Conservation (phyloP, 1,140 invertebrate genomes). For the Eriosoma lanigerum region DNA sequence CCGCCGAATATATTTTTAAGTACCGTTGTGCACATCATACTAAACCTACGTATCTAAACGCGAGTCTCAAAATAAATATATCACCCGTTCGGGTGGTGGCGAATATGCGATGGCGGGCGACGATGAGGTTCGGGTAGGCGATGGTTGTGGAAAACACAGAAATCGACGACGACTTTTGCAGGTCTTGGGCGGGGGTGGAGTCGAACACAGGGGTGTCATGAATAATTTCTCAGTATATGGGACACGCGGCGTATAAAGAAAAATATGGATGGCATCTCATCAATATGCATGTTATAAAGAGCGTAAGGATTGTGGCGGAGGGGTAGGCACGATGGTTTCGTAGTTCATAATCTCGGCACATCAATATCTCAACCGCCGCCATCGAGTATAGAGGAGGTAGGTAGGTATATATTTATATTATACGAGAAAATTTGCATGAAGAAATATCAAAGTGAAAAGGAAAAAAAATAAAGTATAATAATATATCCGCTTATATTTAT, state of each 20-base stretch:
- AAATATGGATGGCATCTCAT: slow-evolving; percentile 51
- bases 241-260: slow-evolving; percentile 36
- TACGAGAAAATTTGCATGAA: slow-evolving; percentile 8
- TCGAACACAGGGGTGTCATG: slow-evolving; percentile 7
- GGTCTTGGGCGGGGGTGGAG: background rate
- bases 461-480: background rate
- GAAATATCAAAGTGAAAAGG: slow-evolving; percentile 41
- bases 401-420: too few relatives aligned
- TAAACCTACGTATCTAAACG: too few relatives aligned
- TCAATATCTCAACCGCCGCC: slow-evolving; percentile 29
- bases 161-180: too few relatives aligned
- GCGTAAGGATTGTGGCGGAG: background rate
- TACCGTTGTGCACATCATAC: too few relatives aligned
- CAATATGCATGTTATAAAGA: slow-evolving; percentile 46
- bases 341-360: slow-evolving; percentile 47
- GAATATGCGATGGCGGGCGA: background rate
- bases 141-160: background rate
- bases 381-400: background rate
- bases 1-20: too few relatives aligned
- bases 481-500: too few relatives aligned
- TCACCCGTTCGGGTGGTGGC: background rate
- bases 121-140: background rate
- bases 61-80: slow-evolving; percentile 15
- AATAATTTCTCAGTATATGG: slow-evolving; percentile 44
- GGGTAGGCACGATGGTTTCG: slow-evolving; percentile 9